Base-by-base conservation (phyloP, 2,113 vertebrate genomes). In the Gallinago paraguaiae region DNA sequence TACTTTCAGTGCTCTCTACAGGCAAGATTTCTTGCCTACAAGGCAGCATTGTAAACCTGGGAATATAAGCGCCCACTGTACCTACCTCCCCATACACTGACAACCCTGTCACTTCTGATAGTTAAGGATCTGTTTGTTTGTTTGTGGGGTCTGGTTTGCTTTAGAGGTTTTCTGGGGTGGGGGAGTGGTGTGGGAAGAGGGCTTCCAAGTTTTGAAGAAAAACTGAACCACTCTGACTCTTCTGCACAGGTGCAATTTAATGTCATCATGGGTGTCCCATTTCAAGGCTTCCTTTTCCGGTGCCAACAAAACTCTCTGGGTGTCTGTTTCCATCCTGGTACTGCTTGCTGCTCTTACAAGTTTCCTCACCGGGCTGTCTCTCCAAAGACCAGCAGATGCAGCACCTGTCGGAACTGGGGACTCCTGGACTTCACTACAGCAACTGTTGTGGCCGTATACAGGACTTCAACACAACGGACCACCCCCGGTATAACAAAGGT, bases 361-460 rank as follows among this genome's bases (percentile, higher is more conserved):
- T 22, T 97, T 99, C 93, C 96, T 99, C 95, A 98, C 97, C 1
- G 98, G 98, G 82, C 94, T 98, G 77, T 98, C 99, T 86, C 98
- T 99, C 93, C 99, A 99, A 75, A 98, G 98, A 35, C 98, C 98
- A 0, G 99, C 98, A 14, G 99, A 99, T 0, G 99, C 99, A 0
- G 98, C 99, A 10, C 98, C 99, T 5, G 98, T 98, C 8, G 98
- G 98, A 50, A 98, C 98, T 0, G 99, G 99, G 22, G 98, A 98
- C 96, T 98, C 98, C 54, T 99, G 99, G 99, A 97, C 97, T 71
- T 98, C 98, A 33, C 97, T 99, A 46, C 99, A 99, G 97, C 98
- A 99, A 91, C 97, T 99, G 83, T 90, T 99, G 90, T 99, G 99
- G 99, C 99, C 99, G 17, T 98, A 99, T 60, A 96, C 98, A 6